These are phyloP conservation scores for Drosophila subsilvestris DNA, from an alignment of 2,888 invertebrate species.

Conservation along the genomic window DNA sequence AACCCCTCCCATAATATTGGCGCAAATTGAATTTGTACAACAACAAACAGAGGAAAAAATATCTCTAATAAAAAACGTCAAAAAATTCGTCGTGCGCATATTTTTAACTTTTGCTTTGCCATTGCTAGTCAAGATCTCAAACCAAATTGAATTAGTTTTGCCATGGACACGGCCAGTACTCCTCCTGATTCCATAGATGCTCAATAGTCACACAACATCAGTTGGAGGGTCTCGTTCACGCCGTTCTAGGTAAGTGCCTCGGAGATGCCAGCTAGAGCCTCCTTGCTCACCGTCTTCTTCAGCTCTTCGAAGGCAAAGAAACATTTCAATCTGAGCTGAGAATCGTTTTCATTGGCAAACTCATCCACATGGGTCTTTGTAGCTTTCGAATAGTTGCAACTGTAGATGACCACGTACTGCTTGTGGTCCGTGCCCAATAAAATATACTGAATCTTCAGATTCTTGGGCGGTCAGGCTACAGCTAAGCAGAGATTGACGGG, in stretches of 20 bases:
- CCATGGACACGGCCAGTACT: not conserved
- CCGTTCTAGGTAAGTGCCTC: not conserved
- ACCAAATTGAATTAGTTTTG: conserved; percentile 55
- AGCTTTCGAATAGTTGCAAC: not conserved
- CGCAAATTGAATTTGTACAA: conserved; percentile 68
- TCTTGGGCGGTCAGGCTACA: not conserved
- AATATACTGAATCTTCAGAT: not conserved
- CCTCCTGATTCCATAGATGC: not conserved
- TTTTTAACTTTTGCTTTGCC: conserved; percentile 45
- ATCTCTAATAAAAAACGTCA: conserved; percentile 24
- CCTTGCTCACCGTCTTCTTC: not conserved
- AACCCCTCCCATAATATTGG: conserved; percentile 40
- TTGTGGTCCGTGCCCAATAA: conserved; percentile 10
- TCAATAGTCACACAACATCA: conserved; percentile 1
- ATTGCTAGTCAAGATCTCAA: conserved; percentile 15
- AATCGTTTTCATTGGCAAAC: not conserved
- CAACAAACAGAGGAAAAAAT: conserved; percentile 33
- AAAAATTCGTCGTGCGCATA: conserved; percentile 28
- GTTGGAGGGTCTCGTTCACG: not conserved
- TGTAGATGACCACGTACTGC: conserved; percentile 11
- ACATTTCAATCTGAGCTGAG: too few species aligned
- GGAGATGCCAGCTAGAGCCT: not conserved
- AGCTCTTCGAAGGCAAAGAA: not conserved
- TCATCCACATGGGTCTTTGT: conserved; percentile 3
- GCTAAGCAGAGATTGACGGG: not conserved